Evolutionary conservation across 2,888 invertebrate genomes (phyloP).

Genomic region (Ryuthela nishihirai): DNA sequence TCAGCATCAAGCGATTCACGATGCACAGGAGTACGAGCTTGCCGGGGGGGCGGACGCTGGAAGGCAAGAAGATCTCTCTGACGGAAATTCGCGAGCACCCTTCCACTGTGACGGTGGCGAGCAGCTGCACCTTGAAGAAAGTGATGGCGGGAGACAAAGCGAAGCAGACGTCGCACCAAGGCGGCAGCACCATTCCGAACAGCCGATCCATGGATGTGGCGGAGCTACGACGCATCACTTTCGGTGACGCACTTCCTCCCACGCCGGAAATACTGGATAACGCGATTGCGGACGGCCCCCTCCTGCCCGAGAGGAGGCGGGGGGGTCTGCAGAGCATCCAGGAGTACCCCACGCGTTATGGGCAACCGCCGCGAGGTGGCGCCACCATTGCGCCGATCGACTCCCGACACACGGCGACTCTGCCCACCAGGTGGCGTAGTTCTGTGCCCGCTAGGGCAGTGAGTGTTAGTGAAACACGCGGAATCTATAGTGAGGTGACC

Average conservation of each 20-base stretch:
- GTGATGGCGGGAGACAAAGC: no score
- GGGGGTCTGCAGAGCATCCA: constrained; percentile 27
- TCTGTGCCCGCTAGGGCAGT: constrained; percentile 7
- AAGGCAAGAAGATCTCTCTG: constrained; percentile 34
- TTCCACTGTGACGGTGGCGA: neutral
- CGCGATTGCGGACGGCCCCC: constrained; percentile 30
- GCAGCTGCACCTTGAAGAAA: neutral
- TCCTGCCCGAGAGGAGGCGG: constrained; percentile 18
- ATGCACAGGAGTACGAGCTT: constrained; percentile 39
- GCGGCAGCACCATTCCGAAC: constrained; percentile 19
- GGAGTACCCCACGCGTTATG: constrained; percentile 16
- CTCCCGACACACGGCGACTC: constrained; percentile 11
- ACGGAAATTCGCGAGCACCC: constrained; percentile 23
- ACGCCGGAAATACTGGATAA: constrained; percentile 29
- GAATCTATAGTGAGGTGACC: neutral
- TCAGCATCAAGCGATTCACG: constrained; percentile 41
- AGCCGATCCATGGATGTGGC: constrained; percentile 32
- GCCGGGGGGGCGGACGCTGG: constrained; percentile 24
- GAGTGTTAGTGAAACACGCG: constrained; percentile 17
- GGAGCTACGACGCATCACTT: constrained; percentile 21
- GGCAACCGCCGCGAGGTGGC: constrained; percentile 1
- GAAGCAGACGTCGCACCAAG: no score
- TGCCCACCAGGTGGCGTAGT: constrained; percentile 31
- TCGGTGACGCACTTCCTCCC: constrained; percentile 16
- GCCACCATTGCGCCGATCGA: neutral